Base-by-base conservation (phyloP, 92 coral and sea anemone species). In the Zoanthus solanderi region DNA sequence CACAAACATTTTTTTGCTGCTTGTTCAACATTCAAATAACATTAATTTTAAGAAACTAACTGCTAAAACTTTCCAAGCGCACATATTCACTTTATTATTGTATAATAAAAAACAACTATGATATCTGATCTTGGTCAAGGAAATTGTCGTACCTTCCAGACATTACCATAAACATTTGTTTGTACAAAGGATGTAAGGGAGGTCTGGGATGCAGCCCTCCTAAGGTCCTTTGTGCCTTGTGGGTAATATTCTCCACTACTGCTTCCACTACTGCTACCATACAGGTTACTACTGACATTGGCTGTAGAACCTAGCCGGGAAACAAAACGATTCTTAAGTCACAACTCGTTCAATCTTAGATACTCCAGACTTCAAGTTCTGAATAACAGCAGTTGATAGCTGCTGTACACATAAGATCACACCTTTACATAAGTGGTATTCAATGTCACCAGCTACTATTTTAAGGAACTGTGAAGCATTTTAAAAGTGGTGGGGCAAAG, bases 131-230 rank as follows among this genome's bases (percentile, higher is more conserved):
- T 54, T 8, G 78, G 84, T 72, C 79, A 1, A 6, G 37, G 12
- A 7, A 29, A 7, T 2, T 67, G 7, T 30, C 14, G 7, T 69
- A 96, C 99, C 98, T 93, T 95, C 99, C 99, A 96, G 44, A 91
- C 92, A 68, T 89, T 91, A 29, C 94, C 94, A 88, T 96, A 96
- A 47, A 95, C 98, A 87, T 96, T 96, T 28, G 94, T 90, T 82
- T 96, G 99, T 58, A 94, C 90, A 56, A 93, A 83, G 0, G 98
- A 93, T 5, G 95, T 93, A 45, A 95, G 92, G 14, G 95, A 93
- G 10, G 95, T 78, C 56, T 96, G 98, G 31, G 99, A 95, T 1
- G 92, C 66, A 15, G 91, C 89, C 50, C 97, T 92, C 37, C 98
- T 92, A 65, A 95, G 75, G 47, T 91, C 95, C 80, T 89, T 91